A percentile compares a stretch with the other conserved stretches of the same genome.
These are phyloP conservation scores for Chelonoidis abingdonii DNA, from an alignment of 2,113 vertebrate species.

Conservation along the genomic window DNA sequence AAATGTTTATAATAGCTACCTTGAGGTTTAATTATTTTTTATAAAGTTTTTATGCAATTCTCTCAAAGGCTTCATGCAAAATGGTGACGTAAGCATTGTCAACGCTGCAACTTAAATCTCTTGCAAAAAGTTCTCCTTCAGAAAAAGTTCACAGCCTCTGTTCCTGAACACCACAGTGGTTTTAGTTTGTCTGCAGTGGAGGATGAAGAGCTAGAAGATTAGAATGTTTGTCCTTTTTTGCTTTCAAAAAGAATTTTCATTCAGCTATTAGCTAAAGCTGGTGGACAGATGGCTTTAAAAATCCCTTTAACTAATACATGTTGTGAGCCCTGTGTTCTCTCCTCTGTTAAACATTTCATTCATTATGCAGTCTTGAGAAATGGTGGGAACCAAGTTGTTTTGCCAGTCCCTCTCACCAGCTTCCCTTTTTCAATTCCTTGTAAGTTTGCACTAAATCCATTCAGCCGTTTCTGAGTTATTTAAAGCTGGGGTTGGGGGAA, in stretches of 20 bases:
- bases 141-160: neutral
- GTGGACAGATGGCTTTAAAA: conserved; percentile 70
- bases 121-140: neutral
- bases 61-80: neutral
- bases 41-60: neutral
- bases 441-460: neutral
- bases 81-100: neutral
- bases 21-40: neutral
- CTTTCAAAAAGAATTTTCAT: conserved; percentile 60
- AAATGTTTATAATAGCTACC: neutral
- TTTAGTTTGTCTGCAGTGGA: neutral
- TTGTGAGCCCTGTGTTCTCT: conserved; percentile 71
- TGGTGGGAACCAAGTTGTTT: conserved; percentile 54
- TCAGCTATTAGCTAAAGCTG: conserved; percentile 63
- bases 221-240: conserved; percentile 38
- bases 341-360: conserved; percentile 69
- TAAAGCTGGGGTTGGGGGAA: neutral
- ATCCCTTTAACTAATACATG: conserved; percentile 66
- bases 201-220: conserved; percentile 61
- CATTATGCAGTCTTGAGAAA: conserved; percentile 60
- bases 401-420: neutral
- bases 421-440: neutral
- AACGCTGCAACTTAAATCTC: neutral
- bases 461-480: neutral
- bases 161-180: neutral